Conservation (phyloP, 2,888 invertebrate genomes). For the Ormyrus rosae region DNA sequence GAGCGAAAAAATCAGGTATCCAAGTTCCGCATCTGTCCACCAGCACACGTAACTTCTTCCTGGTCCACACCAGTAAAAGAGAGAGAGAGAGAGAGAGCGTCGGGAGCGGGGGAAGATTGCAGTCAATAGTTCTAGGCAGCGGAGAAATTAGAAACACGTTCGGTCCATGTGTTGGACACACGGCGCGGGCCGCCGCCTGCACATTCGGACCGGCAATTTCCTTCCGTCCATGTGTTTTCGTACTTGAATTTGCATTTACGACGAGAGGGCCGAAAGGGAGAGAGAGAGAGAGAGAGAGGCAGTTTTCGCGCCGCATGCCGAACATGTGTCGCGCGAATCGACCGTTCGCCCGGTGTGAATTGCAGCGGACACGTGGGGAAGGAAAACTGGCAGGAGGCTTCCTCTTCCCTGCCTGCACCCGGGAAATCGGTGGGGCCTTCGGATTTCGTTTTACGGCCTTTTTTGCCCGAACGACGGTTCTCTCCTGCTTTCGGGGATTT, state of each 20-base stretch:
- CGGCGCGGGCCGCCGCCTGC: slow-evolving; percentile 57
- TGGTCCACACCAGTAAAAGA: not conserved
- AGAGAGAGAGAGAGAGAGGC: not conserved
- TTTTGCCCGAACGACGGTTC: too few relatives aligned
- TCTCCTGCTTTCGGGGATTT: too few relatives aligned
- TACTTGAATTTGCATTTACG: slow-evolving; percentile 36
- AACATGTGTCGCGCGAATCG: slow-evolving; percentile 32
- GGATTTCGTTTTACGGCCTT: too few relatives aligned
- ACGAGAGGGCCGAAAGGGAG: not conserved
- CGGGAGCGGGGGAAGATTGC: not conserved
- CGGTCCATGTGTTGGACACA: slow-evolving; percentile 66
- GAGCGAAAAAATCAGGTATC: slow-evolving; percentile 30
- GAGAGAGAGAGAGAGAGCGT: too few relatives aligned
- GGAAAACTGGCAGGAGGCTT: too few relatives aligned
- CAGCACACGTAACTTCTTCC: not conserved
- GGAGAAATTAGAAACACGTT: slow-evolving; percentile 47
- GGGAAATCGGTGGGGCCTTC: too few relatives aligned
- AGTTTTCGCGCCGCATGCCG: slow-evolving; percentile 41
- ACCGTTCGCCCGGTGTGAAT: slow-evolving; percentile 7
- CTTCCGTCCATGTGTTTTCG: slow-evolving; percentile 29
- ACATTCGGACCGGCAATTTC: slow-evolving; percentile 34
- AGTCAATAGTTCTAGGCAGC: slow-evolving; percentile 31
- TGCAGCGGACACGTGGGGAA: not conserved
- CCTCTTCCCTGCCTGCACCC: too few relatives aligned
- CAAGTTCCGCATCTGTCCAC: not conserved